Evolutionary conservation across 2,113 vertebrate species (phyloP), one percentile per base, ranked within the genome.

Genomic region (Fregata magnificens): DNA sequence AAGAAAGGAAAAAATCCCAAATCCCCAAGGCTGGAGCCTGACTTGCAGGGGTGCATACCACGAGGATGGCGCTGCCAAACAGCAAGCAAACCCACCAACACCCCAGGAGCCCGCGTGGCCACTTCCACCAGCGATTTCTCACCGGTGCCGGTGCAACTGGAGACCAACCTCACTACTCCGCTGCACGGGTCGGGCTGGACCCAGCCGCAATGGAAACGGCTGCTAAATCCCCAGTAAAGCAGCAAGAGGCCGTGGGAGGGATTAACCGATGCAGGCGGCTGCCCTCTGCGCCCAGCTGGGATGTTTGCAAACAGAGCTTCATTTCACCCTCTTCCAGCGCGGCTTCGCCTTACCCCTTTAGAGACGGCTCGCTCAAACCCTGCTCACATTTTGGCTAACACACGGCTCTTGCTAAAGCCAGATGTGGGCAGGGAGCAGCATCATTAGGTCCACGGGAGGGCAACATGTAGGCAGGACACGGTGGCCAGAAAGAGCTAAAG

Each of bases 51-150:
- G 28, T 44, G 32, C 6, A 5, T 3, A 69, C 7, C 4, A 19
- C 3, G 10, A 45, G 65, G 32, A 52, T 2, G 2, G 85, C 0
- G 2, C 42, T 40, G 50, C 42, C 2, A 2, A 24, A 29, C 8
- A 14, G 34, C 42, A 17, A 14, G 22, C 31, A 3, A 72, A 44
- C 21, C 32, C 45, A 10, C 29, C 73, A 12, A 3, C 2, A 3
- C 38, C 13, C 11, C 2, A 0, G 31, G 53, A 77, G 15, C 29
- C 63, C 6, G 1, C 3, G 14, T 0, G 2, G 36, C 59, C 6
- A 1, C 22, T 42, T 22, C 8, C 55, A 44, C 19, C 67, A 52
- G 55, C 2, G 2, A 28, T 6, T n/a, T 61, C 56, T 72, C 45
- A 40, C 24, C 8, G 5, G 26, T 32, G 28, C 49, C 15, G 16